Base-by-base conservation (phyloP, 2,888 invertebrate genomes). In the Zhengitettix transpicula region DNA sequence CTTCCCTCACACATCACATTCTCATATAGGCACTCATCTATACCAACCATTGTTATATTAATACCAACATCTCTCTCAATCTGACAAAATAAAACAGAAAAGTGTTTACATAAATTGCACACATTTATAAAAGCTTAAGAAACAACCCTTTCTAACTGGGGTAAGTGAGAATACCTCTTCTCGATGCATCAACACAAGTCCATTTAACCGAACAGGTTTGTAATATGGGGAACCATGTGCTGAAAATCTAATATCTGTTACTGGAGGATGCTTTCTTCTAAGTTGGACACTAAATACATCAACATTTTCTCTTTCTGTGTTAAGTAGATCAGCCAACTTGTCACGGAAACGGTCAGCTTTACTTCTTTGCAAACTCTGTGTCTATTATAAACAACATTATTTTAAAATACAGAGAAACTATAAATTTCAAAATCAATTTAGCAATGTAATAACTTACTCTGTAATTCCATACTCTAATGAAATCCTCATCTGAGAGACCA, bases 161-260 rank as follows among this genome's bases (percentile, higher is more conserved):
- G 2, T 28, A 47, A 47, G 12, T 42, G 12, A 10, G 59, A 64
- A 66, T 67, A 81, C 79, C 72, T 92, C 90, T 74, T 92, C 91
- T 61, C 94, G 81, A 71, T 95, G 89, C 85, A 92, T 89, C 54
- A 94, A 75, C 1, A 98, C 89, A 60, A 96, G 87, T 12, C 97
- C 97, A 71, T 99, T 94, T 65, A 98, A 80, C 71, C 92, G 82
- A 10, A 93, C 91, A 0, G 97, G 89, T 70, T 95, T 93, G 71
- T 94, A 95, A 71, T 93, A 97, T 2, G 96, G 93, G 0, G 96
- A 94, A 1, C 95, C 93, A 71, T 95, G 95, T 2, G 95, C 97
- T 0, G 96, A 86, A 72, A 94, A 97, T 65, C 96, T 79, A 7
- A 98, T 83, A 68, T 97, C 97, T 0, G 94, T 94, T 52, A 91